These are phyloP conservation scores for Metopia argyrocephala DNA, from an alignment of 2,888 invertebrate genomes.

Conservation along the genomic window DNA sequence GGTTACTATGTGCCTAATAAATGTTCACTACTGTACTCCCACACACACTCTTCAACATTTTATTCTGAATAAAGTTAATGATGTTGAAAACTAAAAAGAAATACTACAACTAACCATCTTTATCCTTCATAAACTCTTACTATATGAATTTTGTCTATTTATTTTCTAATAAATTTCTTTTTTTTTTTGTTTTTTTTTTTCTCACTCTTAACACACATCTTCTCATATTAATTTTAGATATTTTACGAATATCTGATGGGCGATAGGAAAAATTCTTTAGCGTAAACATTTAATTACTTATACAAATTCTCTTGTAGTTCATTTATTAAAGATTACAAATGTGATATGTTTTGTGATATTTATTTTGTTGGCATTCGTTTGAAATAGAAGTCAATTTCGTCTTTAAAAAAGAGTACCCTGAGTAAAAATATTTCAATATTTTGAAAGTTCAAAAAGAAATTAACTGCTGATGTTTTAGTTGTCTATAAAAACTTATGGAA, in stretches of 20 bases:
- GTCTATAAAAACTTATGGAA: too few relatives aligned
- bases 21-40: neutral
- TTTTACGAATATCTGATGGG: neutral
- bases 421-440: too few relatives aligned
- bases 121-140: neutral
- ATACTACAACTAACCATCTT: neutral
- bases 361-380: too few relatives aligned
- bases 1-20: neutral
- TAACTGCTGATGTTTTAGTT: too few relatives aligned
- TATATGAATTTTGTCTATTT: neutral
- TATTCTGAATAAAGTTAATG: constrained; percentile 37
- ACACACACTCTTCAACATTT: neutral
- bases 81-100: constrained; percentile 29
- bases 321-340: too few relatives aligned
- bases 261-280: constrained; percentile 45
- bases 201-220: neutral
- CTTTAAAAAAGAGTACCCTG: too few relatives aligned
- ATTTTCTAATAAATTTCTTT: neutral
- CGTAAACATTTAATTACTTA: constrained; percentile 38
- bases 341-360: too few relatives aligned
- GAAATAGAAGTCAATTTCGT: too few relatives aligned
- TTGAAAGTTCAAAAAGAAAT: too few relatives aligned
- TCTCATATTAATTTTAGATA: neutral
- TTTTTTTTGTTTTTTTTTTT: too few relatives aligned
- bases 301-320: constrained; percentile 35